phyloP scores from a whole-genome alignment of 2,113 vertebrate genomes.

The Passer montanus region DNA sequence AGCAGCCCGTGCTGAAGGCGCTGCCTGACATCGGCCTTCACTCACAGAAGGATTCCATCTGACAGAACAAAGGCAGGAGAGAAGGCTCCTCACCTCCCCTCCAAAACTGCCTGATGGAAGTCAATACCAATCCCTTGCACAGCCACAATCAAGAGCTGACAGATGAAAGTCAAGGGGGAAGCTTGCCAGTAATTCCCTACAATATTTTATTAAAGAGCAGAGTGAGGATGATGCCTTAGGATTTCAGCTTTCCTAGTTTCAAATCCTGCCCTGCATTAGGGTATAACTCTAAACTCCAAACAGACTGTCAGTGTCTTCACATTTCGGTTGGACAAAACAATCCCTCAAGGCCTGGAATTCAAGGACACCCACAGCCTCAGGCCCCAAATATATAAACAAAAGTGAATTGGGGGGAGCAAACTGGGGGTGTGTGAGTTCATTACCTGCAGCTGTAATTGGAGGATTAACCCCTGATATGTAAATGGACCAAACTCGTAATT shows the following conservation, averaged over 20 bases:
- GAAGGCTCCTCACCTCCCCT: conserved; percentile 56
- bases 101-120: conserved; percentile 73
- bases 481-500: neutral
- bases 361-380: neutral
- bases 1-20: conserved; percentile 80
- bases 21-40: conserved; percentile 85
- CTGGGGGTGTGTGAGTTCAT: neutral
- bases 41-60: conserved; percentile 79
- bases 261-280: neutral
- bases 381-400: neutral
- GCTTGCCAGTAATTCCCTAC: conserved; percentile 28
- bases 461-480: neutral
- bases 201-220: conserved; percentile 48
- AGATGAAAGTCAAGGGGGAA: conserved; percentile 63
- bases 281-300: neutral
- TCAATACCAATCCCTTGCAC: conserved; percentile 81
- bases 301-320: neutral
- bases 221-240: neutral
- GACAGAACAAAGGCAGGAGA: conserved; percentile 79
- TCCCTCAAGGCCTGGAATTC: neutral
- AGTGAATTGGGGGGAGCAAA: neutral
- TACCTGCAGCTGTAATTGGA: neutral
- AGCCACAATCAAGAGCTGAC: conserved; percentile 67
- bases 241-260: neutral
- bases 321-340: neutral